Conservation (phyloP, 2,888 invertebrate species). For the Flabesymbios commensalis region DNA sequence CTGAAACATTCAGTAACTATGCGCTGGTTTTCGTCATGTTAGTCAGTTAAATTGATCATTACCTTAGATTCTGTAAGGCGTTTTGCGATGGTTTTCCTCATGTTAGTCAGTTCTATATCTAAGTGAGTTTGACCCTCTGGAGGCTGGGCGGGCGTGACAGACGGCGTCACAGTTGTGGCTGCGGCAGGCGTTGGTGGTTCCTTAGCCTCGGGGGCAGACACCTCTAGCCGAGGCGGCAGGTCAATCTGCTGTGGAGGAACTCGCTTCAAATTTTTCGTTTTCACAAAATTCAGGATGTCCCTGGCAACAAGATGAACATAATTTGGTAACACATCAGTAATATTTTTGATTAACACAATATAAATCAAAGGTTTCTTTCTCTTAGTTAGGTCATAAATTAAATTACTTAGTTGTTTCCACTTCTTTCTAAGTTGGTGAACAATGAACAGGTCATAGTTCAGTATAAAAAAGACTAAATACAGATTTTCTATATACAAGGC, state of each 20-base stretch:
- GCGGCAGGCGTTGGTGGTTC: not conserved
- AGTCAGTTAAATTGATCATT: not conserved
- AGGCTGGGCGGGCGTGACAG: not conserved
- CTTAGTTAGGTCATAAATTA: no score
- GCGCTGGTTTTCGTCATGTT: not conserved
- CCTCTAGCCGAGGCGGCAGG: slow-evolving; percentile 38
- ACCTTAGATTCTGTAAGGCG: slow-evolving; percentile 70
- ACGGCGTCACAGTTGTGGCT: not conserved
- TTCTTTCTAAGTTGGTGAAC: no score
- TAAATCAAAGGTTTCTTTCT: no score
- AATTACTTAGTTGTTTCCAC: no score
- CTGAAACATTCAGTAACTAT: not conserved
- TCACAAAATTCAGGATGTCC: slow-evolving; percentile 49
- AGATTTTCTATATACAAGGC: no score
- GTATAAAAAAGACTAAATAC: no score
- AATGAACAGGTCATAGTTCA: no score
- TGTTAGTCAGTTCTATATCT: slow-evolving; percentile 68
- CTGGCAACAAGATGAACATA: slow-evolving; percentile 42
- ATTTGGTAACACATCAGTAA: no score
- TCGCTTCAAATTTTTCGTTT: slow-evolving; percentile 43
- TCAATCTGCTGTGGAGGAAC: slow-evolving; percentile 14
- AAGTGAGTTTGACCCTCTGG: slow-evolving; percentile 33
- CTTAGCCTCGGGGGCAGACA: slow-evolving; percentile 15
- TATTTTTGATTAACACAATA: no score
- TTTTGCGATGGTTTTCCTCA: slow-evolving; percentile 70